Percentiles rank a stretch among this genome's conserved stretches.
Conservation (phyloP, 1,140 invertebrate genomes). For the Plodia interpunctella region DNA sequence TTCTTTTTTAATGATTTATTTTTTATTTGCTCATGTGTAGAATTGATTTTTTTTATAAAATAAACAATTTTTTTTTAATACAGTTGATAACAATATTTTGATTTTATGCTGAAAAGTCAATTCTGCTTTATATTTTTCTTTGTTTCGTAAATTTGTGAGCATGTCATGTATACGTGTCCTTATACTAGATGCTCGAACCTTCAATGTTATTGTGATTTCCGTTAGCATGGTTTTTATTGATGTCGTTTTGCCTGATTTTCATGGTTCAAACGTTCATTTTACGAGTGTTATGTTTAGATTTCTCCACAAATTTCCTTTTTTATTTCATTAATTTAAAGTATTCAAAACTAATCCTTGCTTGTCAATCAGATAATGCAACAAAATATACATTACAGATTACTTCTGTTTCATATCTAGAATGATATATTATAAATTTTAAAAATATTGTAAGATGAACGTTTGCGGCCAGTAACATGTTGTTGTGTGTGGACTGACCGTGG, state of each 20-base stretch:
- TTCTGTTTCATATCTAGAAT: too few species aligned
- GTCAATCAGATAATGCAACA: too few species aligned
- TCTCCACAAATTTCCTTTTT: too few species aligned
- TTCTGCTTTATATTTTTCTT: slow-evolving; percentile 19
- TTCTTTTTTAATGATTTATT: slow-evolving; percentile 38
- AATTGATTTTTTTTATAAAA: background rate
- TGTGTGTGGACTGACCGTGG: slow-evolving; percentile 62
- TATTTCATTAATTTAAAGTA: too few species aligned
- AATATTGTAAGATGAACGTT: slow-evolving; percentile 16
- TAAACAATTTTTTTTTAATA: background rate
- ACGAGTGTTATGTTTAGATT: background rate
- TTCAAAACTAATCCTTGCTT: too few species aligned
- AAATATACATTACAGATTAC: too few species aligned
- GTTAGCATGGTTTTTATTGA: slow-evolving; percentile 62
- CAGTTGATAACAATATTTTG: background rate
- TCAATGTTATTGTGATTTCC: slow-evolving; percentile 44
- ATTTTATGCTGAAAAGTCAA: slow-evolving; percentile 10
- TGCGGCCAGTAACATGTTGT: slow-evolving; percentile 25
- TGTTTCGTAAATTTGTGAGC: slow-evolving; percentile 37
- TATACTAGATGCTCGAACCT: slow-evolving; percentile 55
- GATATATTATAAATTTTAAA: too few species aligned
- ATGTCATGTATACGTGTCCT: slow-evolving; percentile 65
- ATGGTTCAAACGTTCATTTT: slow-evolving; percentile 37
- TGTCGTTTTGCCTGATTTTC: slow-evolving; percentile 56
- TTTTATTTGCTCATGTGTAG: slow-evolving; percentile 8